Conservation (phyloP, 2,797 vertebrate genomes). For the Peromyscus attwateri region DNA sequence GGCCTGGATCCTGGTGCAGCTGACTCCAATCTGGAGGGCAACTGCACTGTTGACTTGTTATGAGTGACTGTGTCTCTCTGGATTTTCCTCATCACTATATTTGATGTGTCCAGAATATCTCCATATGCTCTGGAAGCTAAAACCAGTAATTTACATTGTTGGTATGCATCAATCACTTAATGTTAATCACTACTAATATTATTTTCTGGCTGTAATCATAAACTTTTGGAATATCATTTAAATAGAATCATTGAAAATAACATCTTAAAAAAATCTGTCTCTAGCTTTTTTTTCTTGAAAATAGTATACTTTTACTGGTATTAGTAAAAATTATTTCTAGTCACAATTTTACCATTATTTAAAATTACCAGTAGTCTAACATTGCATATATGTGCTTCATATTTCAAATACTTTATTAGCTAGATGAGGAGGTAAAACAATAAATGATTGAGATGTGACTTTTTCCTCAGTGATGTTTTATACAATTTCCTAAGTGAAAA, state of each 20-base stretch:
- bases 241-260: neutral
- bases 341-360: constrained; percentile 54
- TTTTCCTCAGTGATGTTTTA: constrained; percentile 9
- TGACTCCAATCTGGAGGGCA: neutral
- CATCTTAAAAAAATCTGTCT: neutral
- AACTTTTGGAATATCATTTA: constrained; percentile 36
- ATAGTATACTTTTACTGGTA: constrained; percentile 72
- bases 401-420: constrained; percentile 44
- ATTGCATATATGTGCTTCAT: neutral
- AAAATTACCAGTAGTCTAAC: constrained; percentile 64
- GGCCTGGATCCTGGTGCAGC: neutral
- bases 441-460: neutral
- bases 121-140: neutral
- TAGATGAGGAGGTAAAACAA: neutral
- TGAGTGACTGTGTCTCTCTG: neutral
- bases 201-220: neutral
- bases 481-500: neutral
- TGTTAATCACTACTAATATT: neutral
- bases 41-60: neutral
- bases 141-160: neutral
- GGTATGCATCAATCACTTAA: neutral
- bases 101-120: neutral
- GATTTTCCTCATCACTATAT: neutral
- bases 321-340: constrained; percentile 73
- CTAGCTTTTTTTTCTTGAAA: constrained; percentile 68